Conservation (phyloP, 1,140 invertebrate genomes). For the Macrotrachela quadricornifera region DNA sequence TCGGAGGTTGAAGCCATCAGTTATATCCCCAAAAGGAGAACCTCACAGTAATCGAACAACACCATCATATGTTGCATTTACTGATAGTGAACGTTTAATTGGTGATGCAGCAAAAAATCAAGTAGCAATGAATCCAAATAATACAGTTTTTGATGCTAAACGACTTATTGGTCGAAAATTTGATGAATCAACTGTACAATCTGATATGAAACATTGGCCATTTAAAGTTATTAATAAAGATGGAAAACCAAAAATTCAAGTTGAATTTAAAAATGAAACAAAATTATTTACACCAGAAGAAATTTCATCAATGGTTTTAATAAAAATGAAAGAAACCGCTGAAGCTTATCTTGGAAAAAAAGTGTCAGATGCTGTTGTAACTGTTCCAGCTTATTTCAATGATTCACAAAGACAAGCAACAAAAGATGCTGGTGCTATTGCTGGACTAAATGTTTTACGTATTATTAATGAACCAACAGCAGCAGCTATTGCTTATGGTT, state of each 20-base stretch:
- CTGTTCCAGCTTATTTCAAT: constrained; percentile 33
- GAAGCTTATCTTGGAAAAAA: constrained; percentile 65
- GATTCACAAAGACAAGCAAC: constrained; percentile 35
- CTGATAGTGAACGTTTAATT: constrained; percentile 59
- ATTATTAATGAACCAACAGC: constrained; percentile 33
- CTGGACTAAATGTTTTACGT: constrained; percentile 35
- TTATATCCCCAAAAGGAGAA: too few relatives aligned
- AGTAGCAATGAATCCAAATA: constrained; percentile 62
- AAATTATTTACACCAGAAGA: constrained; percentile 77
- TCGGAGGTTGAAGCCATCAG: too few relatives aligned
- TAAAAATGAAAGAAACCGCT: constrained; percentile 71
- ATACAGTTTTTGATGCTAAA: constrained; percentile 78
- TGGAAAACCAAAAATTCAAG: constrained; percentile 58
- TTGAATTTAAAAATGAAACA: constrained; percentile 60
- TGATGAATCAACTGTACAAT: constrained; percentile 46
- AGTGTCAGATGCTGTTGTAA: constrained; percentile 9
- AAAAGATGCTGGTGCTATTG: constrained; percentile 34
- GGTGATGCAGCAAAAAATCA: constrained; percentile 49
- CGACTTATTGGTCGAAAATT: constrained; percentile 50
- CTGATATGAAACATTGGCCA: constrained; percentile 40
- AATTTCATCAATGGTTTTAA: constrained; percentile 66
- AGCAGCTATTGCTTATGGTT: constrained; percentile 33
- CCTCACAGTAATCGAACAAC: constrained; percentile 70
- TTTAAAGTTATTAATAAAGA: constrained; percentile 60
- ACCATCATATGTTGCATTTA: constrained; percentile 71